Percentiles rank a stretch among this genome's conserved stretches.
Evolutionary conservation across 2,888 invertebrate species (phyloP).

Genomic region (Kryphioiulus occultus): DNA sequence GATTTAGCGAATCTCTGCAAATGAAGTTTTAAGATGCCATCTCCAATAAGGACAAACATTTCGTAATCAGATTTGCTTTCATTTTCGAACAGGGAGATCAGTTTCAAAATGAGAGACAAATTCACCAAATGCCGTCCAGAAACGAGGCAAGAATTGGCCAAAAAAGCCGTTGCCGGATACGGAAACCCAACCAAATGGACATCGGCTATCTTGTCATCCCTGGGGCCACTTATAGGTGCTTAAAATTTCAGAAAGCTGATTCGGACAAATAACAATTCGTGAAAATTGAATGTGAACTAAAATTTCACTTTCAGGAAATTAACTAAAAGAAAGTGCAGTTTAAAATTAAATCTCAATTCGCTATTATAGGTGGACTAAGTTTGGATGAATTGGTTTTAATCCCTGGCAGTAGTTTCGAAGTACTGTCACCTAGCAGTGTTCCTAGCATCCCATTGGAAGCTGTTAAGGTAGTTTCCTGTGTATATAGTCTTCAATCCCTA

Average conservation of each 20-base stretch:
- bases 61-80: not conserved
- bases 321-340: too few relatives aligned
- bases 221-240: conserved; percentile 33
- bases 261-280: too few relatives aligned
- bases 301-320: too few relatives aligned
- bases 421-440: not conserved
- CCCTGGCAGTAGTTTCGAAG: conserved; percentile 41
- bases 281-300: too few relatives aligned
- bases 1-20: not conserved
- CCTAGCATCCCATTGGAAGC: not conserved
- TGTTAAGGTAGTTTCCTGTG: conserved; percentile 4
- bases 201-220: not conserved
- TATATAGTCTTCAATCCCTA: too few relatives aligned
- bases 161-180: conserved; percentile 20
- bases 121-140: conserved; percentile 25
- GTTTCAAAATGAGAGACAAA: conserved; percentile 18
- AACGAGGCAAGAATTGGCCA: not conserved
- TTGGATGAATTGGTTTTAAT: conserved; percentile 27
- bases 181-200: conserved; percentile 35
- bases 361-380: conserved; percentile 21
- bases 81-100: conserved; percentile 8
- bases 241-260: not conserved
- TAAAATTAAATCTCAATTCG: not conserved
- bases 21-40: not conserved
- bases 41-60: not conserved